Base-by-base conservation (phyloP, 2,113 vertebrate species). In the Chionodraco myersi region DNA sequence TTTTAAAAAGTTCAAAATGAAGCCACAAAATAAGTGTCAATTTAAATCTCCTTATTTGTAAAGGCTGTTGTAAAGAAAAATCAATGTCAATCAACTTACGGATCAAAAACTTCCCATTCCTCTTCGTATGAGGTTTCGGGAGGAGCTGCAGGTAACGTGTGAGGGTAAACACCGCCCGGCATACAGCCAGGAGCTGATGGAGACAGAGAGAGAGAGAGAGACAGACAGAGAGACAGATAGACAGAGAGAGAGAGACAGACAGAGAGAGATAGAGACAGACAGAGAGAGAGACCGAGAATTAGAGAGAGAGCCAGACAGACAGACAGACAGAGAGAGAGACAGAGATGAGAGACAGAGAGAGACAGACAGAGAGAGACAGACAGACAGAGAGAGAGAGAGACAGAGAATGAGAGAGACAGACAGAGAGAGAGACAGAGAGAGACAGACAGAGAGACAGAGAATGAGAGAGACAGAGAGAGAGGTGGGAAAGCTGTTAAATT, bases 61-160 rank as follows among this genome's bases (percentile, higher is more conserved):
- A 14, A 51, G 49, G 12, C 10, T 10, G 3, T 13, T 49, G 16
- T 5, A 57, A 12, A 13, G 1, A 1, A 1, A 41, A 41, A 41
- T 7, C 36, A 41, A 41, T 41, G 36, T 41, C 36, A 41, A 23
- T 70, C 0, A 84, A 96, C 98, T 96, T 92, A 99, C 98, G 98
- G 98, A 92, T 99, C 98, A 94, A 99, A 99, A 69, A 99, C 98
- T 88, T 99, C 98, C 98, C 98, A 99, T 92, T 99, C 98, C 92
- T 99, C 98, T 79, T 99, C 98, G 69, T 99, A 99, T 60, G 98
- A 96, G 67, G 96, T 96, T 89, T 98, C 98, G 61, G 97, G 92
- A 14, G 97, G 96, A 76, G 95, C 95, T 81, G 97, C 94, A 64
- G 95, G 93, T 80, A 91, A 75, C 5, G 92, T 58, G 62, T 95